phyloP scores from a whole-genome alignment of 2,888 invertebrate genomes.

The Perizoma affinitatum region DNA sequence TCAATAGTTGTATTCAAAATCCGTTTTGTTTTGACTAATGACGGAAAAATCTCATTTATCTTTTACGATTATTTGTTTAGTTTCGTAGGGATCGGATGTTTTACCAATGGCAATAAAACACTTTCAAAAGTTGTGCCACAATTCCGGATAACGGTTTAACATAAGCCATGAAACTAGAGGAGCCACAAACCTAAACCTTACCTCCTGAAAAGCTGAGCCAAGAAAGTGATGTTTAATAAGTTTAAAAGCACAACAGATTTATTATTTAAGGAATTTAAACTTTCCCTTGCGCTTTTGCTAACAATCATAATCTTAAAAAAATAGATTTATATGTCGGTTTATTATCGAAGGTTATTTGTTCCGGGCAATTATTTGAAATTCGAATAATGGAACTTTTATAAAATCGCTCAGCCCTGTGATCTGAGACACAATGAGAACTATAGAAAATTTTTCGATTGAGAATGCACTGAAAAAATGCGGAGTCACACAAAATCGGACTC shows the following conservation, averaged over 20 bases:
- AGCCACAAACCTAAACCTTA: no score
- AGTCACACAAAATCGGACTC: slow-evolving; percentile 47
- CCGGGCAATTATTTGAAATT: no score
- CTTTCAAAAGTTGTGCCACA: slow-evolving; percentile 1
- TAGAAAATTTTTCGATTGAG: slow-evolving; percentile 28
- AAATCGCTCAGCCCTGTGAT: slow-evolving; percentile 35
- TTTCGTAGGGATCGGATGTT: not conserved
- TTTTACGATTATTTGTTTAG: no score
- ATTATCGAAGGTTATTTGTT: slow-evolving; percentile 35
- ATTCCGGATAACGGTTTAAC: not conserved
- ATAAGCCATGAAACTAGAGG: no score
- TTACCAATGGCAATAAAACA: slow-evolving; percentile 9
- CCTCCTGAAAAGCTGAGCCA: slow-evolving; percentile 5
- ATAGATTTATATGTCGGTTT: no score
- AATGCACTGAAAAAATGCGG: slow-evolving; percentile 46
- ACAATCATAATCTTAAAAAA: no score
- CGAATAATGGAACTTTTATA: slow-evolving; percentile 1
- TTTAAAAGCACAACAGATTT: slow-evolving; percentile 3
- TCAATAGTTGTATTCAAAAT: no score
- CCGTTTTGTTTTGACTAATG: no score
- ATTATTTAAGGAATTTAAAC: slow-evolving; percentile 12
- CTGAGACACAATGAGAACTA: slow-evolving; percentile 12
- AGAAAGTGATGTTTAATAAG: no score
- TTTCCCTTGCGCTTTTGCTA: no score
- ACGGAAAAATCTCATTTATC: no score